Evolutionary conservation across 2,888 invertebrate species (phyloP), one percentile per base, ranked within the genome.

Genomic region (Copidosoma aretas): DNA sequence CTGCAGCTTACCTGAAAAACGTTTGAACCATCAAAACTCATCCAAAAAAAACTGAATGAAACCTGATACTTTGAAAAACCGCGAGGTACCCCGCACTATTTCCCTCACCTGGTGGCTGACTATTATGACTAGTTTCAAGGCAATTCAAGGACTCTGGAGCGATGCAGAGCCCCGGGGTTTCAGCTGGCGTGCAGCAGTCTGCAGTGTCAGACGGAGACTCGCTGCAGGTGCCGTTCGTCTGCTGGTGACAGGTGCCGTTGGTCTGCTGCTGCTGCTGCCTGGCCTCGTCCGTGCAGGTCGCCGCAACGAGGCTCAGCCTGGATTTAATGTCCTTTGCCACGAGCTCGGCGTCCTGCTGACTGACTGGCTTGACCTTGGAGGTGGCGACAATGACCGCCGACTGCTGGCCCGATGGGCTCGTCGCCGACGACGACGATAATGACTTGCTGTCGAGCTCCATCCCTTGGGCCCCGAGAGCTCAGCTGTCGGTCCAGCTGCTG

Each of bases 91-190:
- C 10, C 41, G 41, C 14, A 14, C 41, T 14, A 58, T 51, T 19
- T 5, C 17, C 46, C 72, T 67, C 76, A 82, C 83, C 82, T 73
- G 78, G 76, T 76, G 32, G 32, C 32, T 81, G 77, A 73, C 77
- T 78, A 76, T 77, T 76, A 78, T 81, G 81, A 82, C 81, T 82
- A 83, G 82, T 78, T 77, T 81, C 79, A 75, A 76, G 73, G 64
- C 73, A 74, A 71, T 77, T 75, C n/a, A n/a, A n/a, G 64, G 76
- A 69, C 75, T 78, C 75, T 46, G 69, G 53, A 25, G 4, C 32
- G 8, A 8, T 32, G n/a, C n/a, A n/a, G 32, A 32, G 32, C 8
- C 32, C 32, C 3, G 32, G 32, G 32, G 32, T 5, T 32, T 32
- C 4, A 32, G 32, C 32, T 32, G 32, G 32, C 8, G 32, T 32